phyloP scores from a whole-genome alignment of 1,140 invertebrate species.

The Ceratosolen solmsi region DNA sequence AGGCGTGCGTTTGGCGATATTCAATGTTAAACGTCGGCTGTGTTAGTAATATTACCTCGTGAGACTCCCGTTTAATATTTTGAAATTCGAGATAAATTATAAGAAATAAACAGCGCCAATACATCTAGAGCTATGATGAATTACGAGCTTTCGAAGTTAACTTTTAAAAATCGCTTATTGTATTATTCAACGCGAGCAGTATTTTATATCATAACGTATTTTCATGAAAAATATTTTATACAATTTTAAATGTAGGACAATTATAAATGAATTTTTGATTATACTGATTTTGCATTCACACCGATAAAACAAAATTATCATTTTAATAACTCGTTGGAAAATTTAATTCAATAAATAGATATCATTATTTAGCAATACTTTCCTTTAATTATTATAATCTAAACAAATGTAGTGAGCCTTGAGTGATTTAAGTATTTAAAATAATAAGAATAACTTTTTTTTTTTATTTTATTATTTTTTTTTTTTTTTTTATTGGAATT shows the following conservation, averaged over 20 bases:
- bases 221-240: background rate
- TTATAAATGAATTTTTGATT: background rate
- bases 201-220: background rate
- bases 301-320: background rate
- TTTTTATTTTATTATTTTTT: too few species aligned
- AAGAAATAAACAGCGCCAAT: background rate
- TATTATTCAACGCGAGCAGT: background rate
- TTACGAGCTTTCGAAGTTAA: background rate
- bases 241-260: background rate
- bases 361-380: too few species aligned
- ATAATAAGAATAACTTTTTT: too few species aligned
- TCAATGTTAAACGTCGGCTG: background rate
- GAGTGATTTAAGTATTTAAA: too few species aligned
- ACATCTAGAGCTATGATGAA: background rate
- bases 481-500: too few species aligned
- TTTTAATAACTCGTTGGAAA: background rate
- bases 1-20: background rate
- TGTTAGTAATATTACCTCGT: background rate
- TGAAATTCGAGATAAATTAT: background rate
- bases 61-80: background rate
- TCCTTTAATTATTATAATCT: too few species aligned
- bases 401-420: too few species aligned
- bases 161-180: slow-evolving; percentile 1
- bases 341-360: too few species aligned
- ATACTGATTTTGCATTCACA: background rate